Evolutionary conservation across 2,113 vertebrate species (phyloP).

Genomic region (Willisornis vidua): DNA sequence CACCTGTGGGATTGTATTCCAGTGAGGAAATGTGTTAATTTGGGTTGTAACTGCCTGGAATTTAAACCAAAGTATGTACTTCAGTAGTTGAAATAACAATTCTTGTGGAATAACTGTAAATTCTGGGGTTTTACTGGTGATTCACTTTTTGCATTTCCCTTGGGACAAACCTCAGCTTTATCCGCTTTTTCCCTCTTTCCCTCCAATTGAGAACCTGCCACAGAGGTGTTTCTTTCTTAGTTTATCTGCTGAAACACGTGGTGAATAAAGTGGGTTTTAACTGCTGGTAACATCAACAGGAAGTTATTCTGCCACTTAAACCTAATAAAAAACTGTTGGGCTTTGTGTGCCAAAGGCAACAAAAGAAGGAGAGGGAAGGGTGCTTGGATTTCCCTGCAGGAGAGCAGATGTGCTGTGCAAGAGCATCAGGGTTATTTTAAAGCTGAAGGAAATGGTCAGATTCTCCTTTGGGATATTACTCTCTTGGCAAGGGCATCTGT

Average conservation of each 20-base stretch:
- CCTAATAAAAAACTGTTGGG: background rate
- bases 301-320: background rate
- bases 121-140: background rate
- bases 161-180: background rate
- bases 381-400: background rate
- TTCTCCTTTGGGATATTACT: constrained; percentile 46
- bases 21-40: background rate
- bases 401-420: background rate
- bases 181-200: background rate
- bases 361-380: background rate
- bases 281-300: background rate
- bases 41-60: background rate
- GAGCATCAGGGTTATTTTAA: constrained; percentile 29
- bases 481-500: constrained; percentile 42
- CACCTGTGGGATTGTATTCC: background rate
- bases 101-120: background rate
- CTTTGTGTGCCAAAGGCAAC: background rate
- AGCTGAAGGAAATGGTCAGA: constrained; percentile 41
- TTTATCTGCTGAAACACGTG: background rate
- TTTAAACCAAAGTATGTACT: background rate
- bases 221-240: background rate
- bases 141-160: accelerated
- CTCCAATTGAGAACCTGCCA: background rate
- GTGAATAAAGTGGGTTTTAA: background rate
- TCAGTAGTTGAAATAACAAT: background rate